phyloP scores from a whole-genome alignment of 2,888 invertebrate genomes.

The Heliconius ismenius region DNA sequence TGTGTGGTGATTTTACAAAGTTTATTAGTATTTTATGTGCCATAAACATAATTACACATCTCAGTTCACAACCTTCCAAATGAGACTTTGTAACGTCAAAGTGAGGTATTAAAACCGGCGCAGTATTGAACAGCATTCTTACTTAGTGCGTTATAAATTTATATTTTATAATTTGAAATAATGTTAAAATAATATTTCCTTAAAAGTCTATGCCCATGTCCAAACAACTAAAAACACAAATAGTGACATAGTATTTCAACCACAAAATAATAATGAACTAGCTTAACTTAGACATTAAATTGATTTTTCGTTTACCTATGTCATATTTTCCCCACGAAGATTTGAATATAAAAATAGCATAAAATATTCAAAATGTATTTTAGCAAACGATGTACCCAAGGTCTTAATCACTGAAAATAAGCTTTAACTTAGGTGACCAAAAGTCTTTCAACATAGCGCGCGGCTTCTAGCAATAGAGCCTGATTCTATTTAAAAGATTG shows the following conservation, averaged over 20 bases:
- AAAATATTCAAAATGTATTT: too few species aligned
- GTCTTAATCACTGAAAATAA: too few species aligned
- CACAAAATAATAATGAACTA: neutral
- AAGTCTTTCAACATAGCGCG: too few species aligned
- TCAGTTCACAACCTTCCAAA: conserved; percentile 42
- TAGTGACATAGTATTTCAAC: neutral
- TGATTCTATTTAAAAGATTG: too few species aligned
- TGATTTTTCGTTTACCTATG: neutral
- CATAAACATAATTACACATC: conserved; percentile 40
- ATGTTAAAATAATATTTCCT: neutral
- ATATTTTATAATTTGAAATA: neutral
- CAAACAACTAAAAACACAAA: neutral
- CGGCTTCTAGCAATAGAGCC: too few species aligned
- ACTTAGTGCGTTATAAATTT: conserved; percentile 55
- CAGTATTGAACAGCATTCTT: conserved; percentile 62
- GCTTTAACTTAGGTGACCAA: too few species aligned
- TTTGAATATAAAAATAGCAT: too few species aligned
- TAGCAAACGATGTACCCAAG: too few species aligned
- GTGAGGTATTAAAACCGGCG: conserved; percentile 55
- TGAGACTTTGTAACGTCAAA: conserved; percentile 55
- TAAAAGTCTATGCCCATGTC: neutral
- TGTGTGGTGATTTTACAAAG: conserved; percentile 11
- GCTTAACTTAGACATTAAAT: neutral
- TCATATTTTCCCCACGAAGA: too few species aligned
- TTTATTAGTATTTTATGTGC: conserved; percentile 32